These are phyloP conservation scores for Rapana venosa DNA, from an alignment of 2,888 invertebrate genomes.

Conservation along the genomic window DNA sequence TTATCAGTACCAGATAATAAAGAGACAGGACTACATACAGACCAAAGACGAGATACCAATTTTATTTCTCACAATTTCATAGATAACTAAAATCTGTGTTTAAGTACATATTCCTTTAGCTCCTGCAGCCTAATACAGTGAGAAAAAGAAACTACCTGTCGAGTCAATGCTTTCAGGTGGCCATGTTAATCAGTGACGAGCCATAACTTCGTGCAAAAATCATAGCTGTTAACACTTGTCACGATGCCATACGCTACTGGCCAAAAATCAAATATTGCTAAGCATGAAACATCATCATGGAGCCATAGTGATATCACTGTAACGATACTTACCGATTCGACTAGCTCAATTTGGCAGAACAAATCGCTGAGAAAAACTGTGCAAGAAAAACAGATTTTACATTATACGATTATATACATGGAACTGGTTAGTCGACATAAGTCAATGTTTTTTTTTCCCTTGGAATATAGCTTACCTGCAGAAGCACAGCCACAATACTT, in stretches of 20 bases:
- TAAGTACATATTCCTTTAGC: too few species aligned
- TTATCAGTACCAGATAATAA: too few species aligned
- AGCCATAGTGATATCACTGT: background rate
- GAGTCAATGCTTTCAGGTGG: background rate
- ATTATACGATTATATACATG: background rate
- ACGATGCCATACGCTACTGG: conserved; percentile 28
- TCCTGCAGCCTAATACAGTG: too few species aligned
- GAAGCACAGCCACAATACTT: conserved; percentile 4
- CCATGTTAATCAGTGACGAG: background rate
- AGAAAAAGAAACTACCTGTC: background rate
- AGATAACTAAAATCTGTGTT: too few species aligned
- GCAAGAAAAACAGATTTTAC: conserved; percentile 8
- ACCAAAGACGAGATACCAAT: too few species aligned
- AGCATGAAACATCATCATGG: background rate
- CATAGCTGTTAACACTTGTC: conserved; percentile 35
- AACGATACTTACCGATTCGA: conserved; percentile 8
- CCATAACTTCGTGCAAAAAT: conserved; percentile 1
- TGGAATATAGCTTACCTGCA: background rate
- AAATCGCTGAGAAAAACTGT: conserved; percentile 15
- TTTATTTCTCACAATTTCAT: too few species aligned
- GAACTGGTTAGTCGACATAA: background rate
- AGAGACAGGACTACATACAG: too few species aligned
- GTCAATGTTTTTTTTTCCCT: background rate
- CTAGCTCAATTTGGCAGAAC: conserved; percentile 12
- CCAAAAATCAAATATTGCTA: conserved; percentile 29